phyloP scores from a whole-genome alignment of 2,888 invertebrate genomes.

The Xanthia icteritia region DNA sequence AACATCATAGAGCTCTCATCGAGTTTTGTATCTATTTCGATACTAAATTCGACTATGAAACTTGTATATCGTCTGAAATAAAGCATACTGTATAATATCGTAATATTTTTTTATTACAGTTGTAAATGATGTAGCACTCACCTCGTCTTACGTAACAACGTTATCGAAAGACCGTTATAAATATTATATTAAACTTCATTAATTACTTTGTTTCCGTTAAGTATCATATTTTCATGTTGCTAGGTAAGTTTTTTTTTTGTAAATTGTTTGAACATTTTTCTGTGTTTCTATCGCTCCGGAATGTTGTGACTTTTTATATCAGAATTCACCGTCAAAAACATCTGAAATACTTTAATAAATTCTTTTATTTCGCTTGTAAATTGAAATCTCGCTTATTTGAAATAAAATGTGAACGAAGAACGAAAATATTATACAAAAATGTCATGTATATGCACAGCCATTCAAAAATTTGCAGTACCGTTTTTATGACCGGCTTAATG shows the following conservation, averaged over 20 bases:
- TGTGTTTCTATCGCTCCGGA: not conserved
- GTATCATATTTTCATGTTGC: not conserved
- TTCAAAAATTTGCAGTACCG: constrained; percentile 45
- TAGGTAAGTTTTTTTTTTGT: not conserved
- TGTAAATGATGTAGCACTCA: constrained; percentile 28
- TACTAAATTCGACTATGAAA: constrained; percentile 7
- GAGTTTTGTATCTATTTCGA: constrained; percentile 32
- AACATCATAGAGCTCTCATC: constrained; percentile 34
- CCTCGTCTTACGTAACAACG: not conserved
- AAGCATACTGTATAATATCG: not conserved
- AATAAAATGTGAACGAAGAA: constrained; percentile 2
- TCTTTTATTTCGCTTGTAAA: not conserved
- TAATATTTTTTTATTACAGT: constrained; percentile 43
- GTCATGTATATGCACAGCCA: not conserved
- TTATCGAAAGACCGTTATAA: constrained; percentile 1
- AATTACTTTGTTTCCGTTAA: not conserved
- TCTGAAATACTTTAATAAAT: constrained; percentile 9
- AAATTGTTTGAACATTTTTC: not conserved
- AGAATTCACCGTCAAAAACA: constrained; percentile 14
- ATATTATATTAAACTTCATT: not conserved
- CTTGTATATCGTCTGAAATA: constrained; percentile 18
- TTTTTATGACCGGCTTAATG: constrained; percentile 44
- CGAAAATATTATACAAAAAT: constrained; percentile 18
- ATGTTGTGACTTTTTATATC: constrained; percentile 9
- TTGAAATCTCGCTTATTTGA: constrained; percentile 14